Evolutionary conservation across 2,797 vertebrate species (phyloP).

Genomic region (Rhadinocentrus ornatus): DNA sequence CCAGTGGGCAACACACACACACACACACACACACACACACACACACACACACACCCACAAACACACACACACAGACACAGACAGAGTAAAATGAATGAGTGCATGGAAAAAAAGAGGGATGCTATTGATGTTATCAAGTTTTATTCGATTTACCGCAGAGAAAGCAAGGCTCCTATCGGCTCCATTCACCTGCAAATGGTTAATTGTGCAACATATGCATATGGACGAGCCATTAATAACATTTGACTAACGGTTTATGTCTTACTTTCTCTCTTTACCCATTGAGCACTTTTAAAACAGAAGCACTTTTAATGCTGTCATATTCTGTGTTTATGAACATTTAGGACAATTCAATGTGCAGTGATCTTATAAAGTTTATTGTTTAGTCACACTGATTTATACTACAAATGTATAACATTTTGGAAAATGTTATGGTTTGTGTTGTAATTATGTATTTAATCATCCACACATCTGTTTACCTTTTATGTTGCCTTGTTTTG

Average conservation of each 20-base stretch:
- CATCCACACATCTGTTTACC: too few relatives aligned
- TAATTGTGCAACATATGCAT: conserved; percentile 95
- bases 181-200: conserved; percentile 98
- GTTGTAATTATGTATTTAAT: too few relatives aligned
- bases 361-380: background rate
- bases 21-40: conserved; percentile 54
- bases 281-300: conserved; percentile 7
- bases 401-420: background rate
- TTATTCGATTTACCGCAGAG: conserved; percentile 89
- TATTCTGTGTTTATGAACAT: background rate
- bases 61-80: too few relatives aligned
- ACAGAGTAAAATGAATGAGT: conserved; percentile 73
- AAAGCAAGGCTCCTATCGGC: conserved; percentile 88
- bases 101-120: conserved; percentile 70
- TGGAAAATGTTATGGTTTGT: too few relatives aligned
- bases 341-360: background rate
- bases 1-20: conserved; percentile 70
- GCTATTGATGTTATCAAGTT: conserved; percentile 91
- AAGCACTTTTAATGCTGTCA: conserved; percentile 17
- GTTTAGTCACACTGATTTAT: background rate
- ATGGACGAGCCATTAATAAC: conserved; percentile 95
- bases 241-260: conserved; percentile 88
- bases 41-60: conserved; percentile 5
- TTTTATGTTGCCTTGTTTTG: too few relatives aligned
- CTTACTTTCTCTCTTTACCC: conserved; percentile 18